These are phyloP conservation scores for Cryptotis parvus DNA, from an alignment of 2,113 vertebrate species.

Conservation along the genomic window DNA sequence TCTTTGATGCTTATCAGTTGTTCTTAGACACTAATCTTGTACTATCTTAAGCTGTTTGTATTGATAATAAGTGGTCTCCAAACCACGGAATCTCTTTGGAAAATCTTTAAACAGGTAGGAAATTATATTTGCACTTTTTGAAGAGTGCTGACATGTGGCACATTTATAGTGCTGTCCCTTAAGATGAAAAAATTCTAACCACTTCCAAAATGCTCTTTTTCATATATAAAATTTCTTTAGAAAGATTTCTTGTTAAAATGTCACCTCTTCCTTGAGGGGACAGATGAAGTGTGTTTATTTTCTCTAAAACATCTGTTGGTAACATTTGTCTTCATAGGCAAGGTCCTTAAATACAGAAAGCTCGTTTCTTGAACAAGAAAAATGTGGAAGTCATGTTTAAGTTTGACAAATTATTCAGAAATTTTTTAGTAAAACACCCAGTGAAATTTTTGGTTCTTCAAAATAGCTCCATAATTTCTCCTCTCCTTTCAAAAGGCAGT, in stretches of 20 bases:
- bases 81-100: slow-evolving; percentile 28
- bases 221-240: slow-evolving; percentile 44
- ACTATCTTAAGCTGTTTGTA: not conserved
- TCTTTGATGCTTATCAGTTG: not conserved
- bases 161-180: slow-evolving; percentile 28
- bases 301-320: slow-evolving; percentile 61
- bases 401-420: slow-evolving; percentile 36
- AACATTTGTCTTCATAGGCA: slow-evolving; percentile 54
- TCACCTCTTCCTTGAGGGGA: slow-evolving; percentile 66
- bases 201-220: slow-evolving; percentile 69
- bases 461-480: not conserved
- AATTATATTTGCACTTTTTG: slow-evolving; percentile 44
- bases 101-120: slow-evolving; percentile 58
- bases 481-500: not conserved
- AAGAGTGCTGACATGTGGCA: slow-evolving; percentile 22
- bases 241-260: slow-evolving; percentile 69
- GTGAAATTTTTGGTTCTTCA: not conserved
- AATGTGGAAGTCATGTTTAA: not conserved
- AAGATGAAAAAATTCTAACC: slow-evolving; percentile 57
- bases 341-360: slow-evolving; percentile 50
- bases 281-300: slow-evolving; percentile 54
- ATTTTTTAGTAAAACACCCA: not conserved
- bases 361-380: slow-evolving; percentile 39
- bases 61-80: slow-evolving; percentile 52
- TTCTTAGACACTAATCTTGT: not conserved